phyloP scores from a whole-genome alignment of 1,140 invertebrate species.

The Pentalonia nigronervosa region DNA sequence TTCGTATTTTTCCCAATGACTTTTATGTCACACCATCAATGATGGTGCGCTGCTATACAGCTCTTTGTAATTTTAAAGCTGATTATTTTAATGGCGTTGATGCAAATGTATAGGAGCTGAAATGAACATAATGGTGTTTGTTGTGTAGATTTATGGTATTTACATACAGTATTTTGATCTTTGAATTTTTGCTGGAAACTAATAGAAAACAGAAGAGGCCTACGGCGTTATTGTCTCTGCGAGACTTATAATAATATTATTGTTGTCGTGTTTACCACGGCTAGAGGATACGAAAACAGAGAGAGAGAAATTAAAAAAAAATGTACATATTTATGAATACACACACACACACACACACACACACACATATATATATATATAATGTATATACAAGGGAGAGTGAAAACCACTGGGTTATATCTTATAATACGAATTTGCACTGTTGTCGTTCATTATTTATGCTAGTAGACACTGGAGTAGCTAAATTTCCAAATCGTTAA shows the following conservation, averaged over 20 bases:
- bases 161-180: neutral
- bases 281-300: neutral
- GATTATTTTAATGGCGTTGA: neutral
- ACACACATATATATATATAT: neutral
- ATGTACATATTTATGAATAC: neutral
- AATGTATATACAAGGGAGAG: neutral
- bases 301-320: neutral
- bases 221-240: neutral
- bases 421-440: slow-evolving; percentile 35
- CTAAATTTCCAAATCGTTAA: slow-evolving; percentile 40
- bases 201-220: neutral
- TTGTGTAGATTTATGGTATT: neutral
- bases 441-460: slow-evolving; percentile 49
- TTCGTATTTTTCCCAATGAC: neutral
- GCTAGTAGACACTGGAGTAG: slow-evolving; percentile 12
- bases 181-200: neutral
- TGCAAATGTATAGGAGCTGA: neutral
- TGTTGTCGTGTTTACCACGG: neutral
- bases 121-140: slow-evolving; percentile 20
- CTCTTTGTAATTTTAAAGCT: neutral
- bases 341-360: too few relatives aligned
- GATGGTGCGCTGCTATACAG: neutral
- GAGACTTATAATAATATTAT: neutral
- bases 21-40: neutral
- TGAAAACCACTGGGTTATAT: neutral